phyloP scores from a whole-genome alignment of 2,797 vertebrate species.

The Gobio occitaniae region DNA sequence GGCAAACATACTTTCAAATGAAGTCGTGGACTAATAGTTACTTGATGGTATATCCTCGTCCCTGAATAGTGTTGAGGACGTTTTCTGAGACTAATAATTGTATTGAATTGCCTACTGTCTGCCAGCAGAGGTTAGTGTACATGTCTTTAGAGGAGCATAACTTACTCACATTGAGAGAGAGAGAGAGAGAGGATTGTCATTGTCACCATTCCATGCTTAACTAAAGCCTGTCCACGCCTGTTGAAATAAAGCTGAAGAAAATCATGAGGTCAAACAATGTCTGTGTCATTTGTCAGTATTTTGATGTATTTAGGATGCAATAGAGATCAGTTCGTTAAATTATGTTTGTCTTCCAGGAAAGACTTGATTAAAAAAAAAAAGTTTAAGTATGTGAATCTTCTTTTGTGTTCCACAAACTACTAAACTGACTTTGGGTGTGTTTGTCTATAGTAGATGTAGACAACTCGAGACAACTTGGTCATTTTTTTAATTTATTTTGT shows the following conservation, averaged over 20 bases:
- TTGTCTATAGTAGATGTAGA: too few relatives aligned
- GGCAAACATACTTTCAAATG: constrained; percentile 16
- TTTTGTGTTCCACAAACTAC: too few relatives aligned
- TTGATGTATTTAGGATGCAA: neutral
- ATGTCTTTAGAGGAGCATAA: constrained; percentile 34
- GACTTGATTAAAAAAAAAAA: too few relatives aligned
- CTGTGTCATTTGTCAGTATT: neutral
- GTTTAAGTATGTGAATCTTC: too few relatives aligned
- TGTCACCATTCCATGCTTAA: constrained; percentile 29
- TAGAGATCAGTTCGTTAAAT: too few relatives aligned
- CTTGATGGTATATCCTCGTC: neutral
- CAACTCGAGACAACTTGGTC: too few relatives aligned
- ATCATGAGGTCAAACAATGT: neutral
- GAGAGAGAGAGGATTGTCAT: constrained; percentile 16
- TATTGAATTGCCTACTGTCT: constrained; percentile 6
- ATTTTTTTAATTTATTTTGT: too few relatives aligned
- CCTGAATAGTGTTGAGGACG: neutral
- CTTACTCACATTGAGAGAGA: constrained; percentile 42
- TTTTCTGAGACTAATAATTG: constrained; percentile 24
- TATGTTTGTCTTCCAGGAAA: too few relatives aligned
- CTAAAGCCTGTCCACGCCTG: neutral
- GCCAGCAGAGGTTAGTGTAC: constrained; percentile 32
- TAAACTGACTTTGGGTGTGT: too few relatives aligned
- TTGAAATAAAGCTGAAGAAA: constrained; percentile 42
- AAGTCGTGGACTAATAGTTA: constrained; percentile 22